Evolutionary conservation across 2,888 invertebrate genomes (phyloP), one percentile per base, ranked within the genome.

Genomic region (Schizaphis graminum): DNA sequence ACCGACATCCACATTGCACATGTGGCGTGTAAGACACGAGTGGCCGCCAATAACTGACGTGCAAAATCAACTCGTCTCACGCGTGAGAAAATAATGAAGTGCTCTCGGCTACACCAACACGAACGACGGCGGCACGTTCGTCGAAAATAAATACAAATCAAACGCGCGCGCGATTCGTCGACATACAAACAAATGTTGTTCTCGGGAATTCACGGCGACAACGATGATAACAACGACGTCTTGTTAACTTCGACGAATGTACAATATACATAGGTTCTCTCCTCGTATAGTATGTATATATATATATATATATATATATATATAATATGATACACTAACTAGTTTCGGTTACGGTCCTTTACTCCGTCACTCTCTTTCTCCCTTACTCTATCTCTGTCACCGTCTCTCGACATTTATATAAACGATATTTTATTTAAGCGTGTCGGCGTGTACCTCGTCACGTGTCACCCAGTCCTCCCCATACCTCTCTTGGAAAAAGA

Each of bases 81-180:
- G 21, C 21, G 21, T 8, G 21, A 21, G 26, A 41, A 77, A 35
- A 35, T 77, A 77, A 77, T 35, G 21, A 77, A 77, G 77, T 8
- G 77, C 77, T 77, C 21, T 35, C 35, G 11, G 2, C 21, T 77
- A 41, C 35, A 13, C 26, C 28, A 57, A 57, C 47, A 47, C 28
- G 47, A 24, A 28, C 13, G 13, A 61, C 44, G 24, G 44, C 41
- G 77, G 56, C 91, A 91, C 85, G 91, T 91, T 91, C n/a, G n/a
- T 56, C 56, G 84, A 85, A 91, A 85, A 91, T 56, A 91, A 85
- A 91, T 56, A 85, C 56, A 49, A 91, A 91, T 91, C 91, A 91
- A 85, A 91, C 56, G 85, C 21, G 11, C 57, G 10, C 56, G 85
- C 24, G 10, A 91, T 85, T 85, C 85, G n/a, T 91, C n/a, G 35